Evolutionary conservation across 2,797 vertebrate genomes (phyloP), one percentile per base, ranked within the genome.

Genomic region (Sebastes vulpes): DNA sequence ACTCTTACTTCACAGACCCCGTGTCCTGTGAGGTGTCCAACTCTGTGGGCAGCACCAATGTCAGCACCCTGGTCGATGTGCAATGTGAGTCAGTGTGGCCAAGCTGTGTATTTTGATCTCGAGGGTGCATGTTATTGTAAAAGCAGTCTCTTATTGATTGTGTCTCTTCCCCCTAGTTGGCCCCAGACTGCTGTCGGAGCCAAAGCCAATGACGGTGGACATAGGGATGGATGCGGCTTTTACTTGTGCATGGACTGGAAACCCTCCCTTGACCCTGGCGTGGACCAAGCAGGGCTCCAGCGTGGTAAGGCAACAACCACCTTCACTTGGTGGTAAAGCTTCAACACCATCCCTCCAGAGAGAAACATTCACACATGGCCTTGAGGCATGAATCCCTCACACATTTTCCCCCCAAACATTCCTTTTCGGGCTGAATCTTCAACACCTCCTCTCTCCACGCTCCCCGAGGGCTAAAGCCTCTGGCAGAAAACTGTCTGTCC

Each of bases 11-110:
- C 92, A 98, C 97, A 1, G 97, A 97, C 72, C 98, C 98, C 0
- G 96, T 98, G 72, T 98, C 98, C 65, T 98, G 98, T 3, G 97
- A 98, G 85, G 98, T 97, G 85, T 97, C 97, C 87, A 98, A 98
- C 82, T 97, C 96, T 0, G 97, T 98, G 82, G 98, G 98, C 26
- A 98, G 96, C 91, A 97, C 97, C 85, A 98, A 98, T 48, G 97
- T 97, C 87, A 98, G 97, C 96, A 98, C 97, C 0, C 95, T 97
- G 63, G 96, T 98, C 38, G 97, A 98, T 18, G 98, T 98, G 25
- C 96, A 97, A 52, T 98, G 98, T 98, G 89, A 97, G 98, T 95
- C 25, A 6, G 2, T 53, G 28, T 52, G 23, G 29, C 20, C 60
- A 14, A 67, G 25, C 35, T 23, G 29, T 25, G 25, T 72, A 3